Conservation (phyloP, 2,888 invertebrate genomes). For the Ctenicera cuprea region DNA sequence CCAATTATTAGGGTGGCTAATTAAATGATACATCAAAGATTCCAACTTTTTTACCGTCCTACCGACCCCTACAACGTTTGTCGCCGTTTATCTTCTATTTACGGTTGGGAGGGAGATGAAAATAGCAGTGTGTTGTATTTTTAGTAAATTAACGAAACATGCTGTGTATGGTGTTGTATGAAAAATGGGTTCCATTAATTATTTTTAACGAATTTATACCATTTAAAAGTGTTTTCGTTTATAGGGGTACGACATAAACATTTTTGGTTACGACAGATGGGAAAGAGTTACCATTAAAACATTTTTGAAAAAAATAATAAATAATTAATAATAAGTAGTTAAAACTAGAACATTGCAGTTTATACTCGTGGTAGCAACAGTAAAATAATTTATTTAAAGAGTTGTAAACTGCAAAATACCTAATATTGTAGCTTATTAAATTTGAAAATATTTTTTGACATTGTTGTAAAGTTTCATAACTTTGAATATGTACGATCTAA, state of each 20-base stretch:
- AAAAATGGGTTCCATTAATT: constrained; percentile 60
- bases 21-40: constrained; percentile 66
- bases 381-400: no score
- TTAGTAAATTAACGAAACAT: constrained; percentile 55
- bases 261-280: constrained; percentile 43
- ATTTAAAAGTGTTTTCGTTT: constrained; percentile 49
- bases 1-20: constrained; percentile 65
- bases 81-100: constrained; percentile 42
- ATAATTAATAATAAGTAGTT: no score
- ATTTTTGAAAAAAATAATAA: background rate
- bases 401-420: no score
- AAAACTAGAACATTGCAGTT: no score
- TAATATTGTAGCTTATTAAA: no score
- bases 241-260: constrained; percentile 40
- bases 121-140: constrained; percentile 31
- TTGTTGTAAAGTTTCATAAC: no score
- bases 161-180: constrained; percentile 58
- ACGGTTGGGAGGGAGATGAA: constrained; percentile 23
- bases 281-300: constrained; percentile 31
- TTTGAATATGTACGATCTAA: no score
- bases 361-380: no score
- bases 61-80: constrained; percentile 38
- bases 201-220: constrained; percentile 61
- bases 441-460: no score
- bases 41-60: constrained; percentile 47